Evolutionary conservation across 1,140 invertebrate species (phyloP).

Genomic region (Drosophila varians): DNA sequence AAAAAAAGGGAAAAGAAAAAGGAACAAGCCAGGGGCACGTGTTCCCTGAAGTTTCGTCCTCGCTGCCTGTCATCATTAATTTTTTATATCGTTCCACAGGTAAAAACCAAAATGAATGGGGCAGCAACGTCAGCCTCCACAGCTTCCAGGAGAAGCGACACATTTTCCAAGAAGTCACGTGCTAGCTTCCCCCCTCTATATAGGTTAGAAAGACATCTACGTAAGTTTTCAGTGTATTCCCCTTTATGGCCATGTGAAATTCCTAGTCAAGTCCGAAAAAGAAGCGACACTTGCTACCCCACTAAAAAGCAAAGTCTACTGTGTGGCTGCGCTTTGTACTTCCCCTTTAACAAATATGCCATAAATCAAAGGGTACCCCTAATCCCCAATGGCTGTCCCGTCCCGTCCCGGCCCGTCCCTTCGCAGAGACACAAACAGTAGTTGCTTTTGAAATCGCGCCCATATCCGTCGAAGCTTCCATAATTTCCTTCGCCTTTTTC

Average conservation of each 20-base stretch:
- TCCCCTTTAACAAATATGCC: constrained; percentile 66
- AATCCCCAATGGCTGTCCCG: not conserved
- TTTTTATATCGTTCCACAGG: constrained; percentile 71
- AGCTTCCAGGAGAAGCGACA: constrained; percentile 70
- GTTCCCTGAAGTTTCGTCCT: constrained; percentile 46
- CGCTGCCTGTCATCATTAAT: constrained; percentile 75
- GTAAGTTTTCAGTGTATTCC: constrained; percentile 7
- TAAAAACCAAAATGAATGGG: constrained; percentile 28
- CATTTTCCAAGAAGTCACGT: constrained; percentile 78
- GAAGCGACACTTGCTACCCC: constrained; percentile 70
- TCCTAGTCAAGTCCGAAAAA: constrained; percentile 49
- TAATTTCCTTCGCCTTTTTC: constrained; percentile 63
- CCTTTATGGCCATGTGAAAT: constrained; percentile 75
- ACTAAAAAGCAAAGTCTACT: constrained; percentile 22
- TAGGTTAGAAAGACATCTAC: not conserved
- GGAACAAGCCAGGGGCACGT: constrained; percentile 53
- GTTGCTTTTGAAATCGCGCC: constrained; percentile 79
- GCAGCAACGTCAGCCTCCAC: constrained; percentile 5
- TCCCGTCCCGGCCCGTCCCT: too few relatives aligned
- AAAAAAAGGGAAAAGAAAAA: constrained; percentile 7
- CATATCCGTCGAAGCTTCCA: constrained; percentile 81
- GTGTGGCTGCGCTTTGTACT: constrained; percentile 77
- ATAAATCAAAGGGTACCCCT: constrained; percentile 70
- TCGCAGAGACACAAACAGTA: constrained; percentile 63
- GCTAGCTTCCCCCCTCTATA: not conserved